Conservation (phyloP, 2,113 vertebrate genomes). For the Laterallus jamaicensis region DNA sequence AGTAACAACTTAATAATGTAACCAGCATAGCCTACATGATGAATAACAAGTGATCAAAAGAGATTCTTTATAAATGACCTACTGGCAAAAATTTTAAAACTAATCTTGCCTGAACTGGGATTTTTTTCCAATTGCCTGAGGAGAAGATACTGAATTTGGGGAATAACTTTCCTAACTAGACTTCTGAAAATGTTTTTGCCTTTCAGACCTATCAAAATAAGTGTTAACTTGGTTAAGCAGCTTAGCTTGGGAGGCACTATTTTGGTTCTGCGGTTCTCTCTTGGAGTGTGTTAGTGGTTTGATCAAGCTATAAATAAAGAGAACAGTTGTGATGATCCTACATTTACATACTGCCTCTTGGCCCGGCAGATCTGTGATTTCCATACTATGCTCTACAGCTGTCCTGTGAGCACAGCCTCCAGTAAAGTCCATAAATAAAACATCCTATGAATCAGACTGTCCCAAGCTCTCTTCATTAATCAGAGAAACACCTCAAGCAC, state of each 20-base stretch:
- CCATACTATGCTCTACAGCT: neutral
- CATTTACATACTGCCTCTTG: neutral
- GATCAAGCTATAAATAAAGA: neutral
- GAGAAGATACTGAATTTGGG: neutral
- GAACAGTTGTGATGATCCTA: neutral
- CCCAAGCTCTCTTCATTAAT: neutral
- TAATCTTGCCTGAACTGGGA: neutral
- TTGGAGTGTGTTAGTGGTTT: neutral
- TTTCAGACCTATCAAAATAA: neutral
- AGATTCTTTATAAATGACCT: neutral
- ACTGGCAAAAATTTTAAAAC: neutral
- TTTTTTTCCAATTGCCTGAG: neutral
- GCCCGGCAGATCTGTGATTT: neutral
- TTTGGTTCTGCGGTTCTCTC: neutral
- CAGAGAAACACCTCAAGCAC: neutral
- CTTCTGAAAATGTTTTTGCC: neutral
- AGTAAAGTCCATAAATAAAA: neutral
- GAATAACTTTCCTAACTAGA: neutral
- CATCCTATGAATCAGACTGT: neutral
- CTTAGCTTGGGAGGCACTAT: neutral
- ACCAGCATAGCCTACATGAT: neutral
- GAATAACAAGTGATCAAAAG: neutral
- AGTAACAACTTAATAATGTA: neutral
- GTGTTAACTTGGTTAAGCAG: neutral
- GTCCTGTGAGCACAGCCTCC: neutral